Conservation (phyloP, 2,888 invertebrate species). For the Pollenia angustigena region DNA sequence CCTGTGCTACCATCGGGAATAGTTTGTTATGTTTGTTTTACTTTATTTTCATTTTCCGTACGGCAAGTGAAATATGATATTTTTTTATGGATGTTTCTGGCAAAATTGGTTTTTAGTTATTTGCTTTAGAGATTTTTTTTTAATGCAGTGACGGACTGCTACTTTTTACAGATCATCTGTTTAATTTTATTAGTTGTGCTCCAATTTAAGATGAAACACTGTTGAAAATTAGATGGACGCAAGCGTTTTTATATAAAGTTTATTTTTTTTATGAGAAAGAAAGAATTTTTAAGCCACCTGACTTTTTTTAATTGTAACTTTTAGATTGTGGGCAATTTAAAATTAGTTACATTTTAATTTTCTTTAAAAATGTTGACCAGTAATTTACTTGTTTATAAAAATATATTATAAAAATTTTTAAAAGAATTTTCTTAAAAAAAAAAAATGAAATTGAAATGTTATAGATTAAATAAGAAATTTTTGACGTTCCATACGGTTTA, state of each 20-base stretch:
- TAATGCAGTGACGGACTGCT: conserved; percentile 2
- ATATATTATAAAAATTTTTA: no score
- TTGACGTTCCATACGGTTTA: no score
- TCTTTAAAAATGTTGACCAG: no score
- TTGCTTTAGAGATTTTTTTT: neutral
- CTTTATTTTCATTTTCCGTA: conserved; percentile 29
- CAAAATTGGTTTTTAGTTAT: conserved; percentile 7
- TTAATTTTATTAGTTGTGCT: conserved; percentile 71
- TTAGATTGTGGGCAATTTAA: neutral
- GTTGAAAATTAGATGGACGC: conserved; percentile 32
- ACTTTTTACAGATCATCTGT: conserved; percentile 62
- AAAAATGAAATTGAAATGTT: no score
- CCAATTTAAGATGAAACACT: conserved; percentile 56
- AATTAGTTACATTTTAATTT: neutral
- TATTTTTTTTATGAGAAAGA: neutral
- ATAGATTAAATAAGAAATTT: no score
- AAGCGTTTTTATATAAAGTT: neutral
- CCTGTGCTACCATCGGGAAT: conserved; percentile 55
- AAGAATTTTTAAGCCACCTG: neutral
- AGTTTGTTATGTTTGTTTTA: conserved; percentile 1
- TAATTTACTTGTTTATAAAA: no score
- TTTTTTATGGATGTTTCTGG: conserved; percentile 42
- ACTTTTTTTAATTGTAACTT: neutral
- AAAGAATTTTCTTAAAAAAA: no score
- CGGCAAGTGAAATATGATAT: conserved; percentile 63